Evolutionary conservation across 1,140 invertebrate genomes (phyloP).

Genomic region (Phocides pigmalion): DNA sequence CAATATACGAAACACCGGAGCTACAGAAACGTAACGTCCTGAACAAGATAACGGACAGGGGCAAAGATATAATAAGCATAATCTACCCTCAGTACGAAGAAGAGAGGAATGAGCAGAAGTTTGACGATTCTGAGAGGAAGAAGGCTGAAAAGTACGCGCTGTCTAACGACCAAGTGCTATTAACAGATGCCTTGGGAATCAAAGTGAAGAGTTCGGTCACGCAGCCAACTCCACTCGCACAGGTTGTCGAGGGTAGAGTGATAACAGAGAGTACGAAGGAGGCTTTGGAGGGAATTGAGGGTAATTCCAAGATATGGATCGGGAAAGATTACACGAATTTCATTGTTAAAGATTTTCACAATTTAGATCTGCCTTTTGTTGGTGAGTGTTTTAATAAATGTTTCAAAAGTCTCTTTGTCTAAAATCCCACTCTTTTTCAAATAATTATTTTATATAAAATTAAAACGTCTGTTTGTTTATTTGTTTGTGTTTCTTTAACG

Average conservation of each 20-base stretch:
- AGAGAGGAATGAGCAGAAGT: constrained; percentile 75
- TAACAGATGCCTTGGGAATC: constrained; percentile 64
- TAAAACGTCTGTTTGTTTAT: no score
- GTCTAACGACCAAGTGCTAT: constrained; percentile 65
- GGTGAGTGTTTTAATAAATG: constrained; percentile 86
- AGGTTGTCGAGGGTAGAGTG: constrained; percentile 74
- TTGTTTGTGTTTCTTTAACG: no score
- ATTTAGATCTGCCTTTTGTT: constrained; percentile 94
- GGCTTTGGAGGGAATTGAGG: constrained; percentile 74
- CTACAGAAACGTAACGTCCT: constrained; percentile 88
- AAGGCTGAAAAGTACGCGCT: constrained; percentile 81
- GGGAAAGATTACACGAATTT: constrained; percentile 99
- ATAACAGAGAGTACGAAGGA: constrained; percentile 74
- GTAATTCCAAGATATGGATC: constrained; percentile 95
- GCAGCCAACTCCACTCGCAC: constrained; percentile 61
- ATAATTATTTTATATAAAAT: no score
- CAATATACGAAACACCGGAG: constrained; percentile 87
- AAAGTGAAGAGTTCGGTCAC: constrained; percentile 43
- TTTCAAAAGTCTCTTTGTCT: no score
- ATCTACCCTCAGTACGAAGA: constrained; percentile 86
- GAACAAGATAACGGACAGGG: constrained; percentile 86
- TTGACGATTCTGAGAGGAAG: constrained; percentile 81
- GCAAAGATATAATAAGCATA: constrained; percentile 88
- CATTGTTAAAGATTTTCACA: constrained; percentile 98
- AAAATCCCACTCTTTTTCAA: no score